Conservation (phyloP, 2,888 invertebrate species). For the Coremacera marginata region DNA sequence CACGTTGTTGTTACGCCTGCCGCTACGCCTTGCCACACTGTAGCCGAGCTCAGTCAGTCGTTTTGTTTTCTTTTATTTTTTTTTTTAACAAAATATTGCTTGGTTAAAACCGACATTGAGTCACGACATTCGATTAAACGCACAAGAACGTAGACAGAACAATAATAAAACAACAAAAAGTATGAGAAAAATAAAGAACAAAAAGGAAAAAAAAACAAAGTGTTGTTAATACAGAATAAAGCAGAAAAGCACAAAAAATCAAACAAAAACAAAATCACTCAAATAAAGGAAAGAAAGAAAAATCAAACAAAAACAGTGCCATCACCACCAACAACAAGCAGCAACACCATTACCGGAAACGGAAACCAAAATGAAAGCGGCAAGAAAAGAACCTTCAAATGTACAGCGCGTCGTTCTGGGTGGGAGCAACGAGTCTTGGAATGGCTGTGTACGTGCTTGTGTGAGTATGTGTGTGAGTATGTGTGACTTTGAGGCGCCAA, state of each 20-base stretch:
- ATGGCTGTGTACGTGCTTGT: too few relatives aligned
- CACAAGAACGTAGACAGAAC: slow-evolving; percentile 15
- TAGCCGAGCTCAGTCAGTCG: background rate
- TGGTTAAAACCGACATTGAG: background rate
- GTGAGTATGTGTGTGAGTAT: too few relatives aligned
- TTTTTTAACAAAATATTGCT: background rate
- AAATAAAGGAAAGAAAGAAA: background rate
- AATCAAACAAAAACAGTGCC: background rate
- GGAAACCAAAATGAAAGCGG: background rate
- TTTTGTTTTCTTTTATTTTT: background rate
- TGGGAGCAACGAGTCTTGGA: too few relatives aligned
- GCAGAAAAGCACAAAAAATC: background rate
- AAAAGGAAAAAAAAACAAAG: background rate
- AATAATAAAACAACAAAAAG: background rate
- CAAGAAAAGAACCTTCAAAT: background rate
- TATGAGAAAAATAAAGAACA: background rate
- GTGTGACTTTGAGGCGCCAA: too few relatives aligned
- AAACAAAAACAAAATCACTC: background rate
- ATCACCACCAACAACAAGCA: background rate
- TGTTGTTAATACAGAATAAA: background rate
- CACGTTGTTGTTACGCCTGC: background rate
- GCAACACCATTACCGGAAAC: background rate
- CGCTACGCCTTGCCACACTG: background rate
- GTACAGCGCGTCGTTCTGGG: background rate
- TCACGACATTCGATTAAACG: slow-evolving; percentile 19